Evolutionary conservation across 2,113 vertebrate genomes (phyloP), one percentile per base, ranked within the genome.

Genomic region (Menidia beryllina): DNA sequence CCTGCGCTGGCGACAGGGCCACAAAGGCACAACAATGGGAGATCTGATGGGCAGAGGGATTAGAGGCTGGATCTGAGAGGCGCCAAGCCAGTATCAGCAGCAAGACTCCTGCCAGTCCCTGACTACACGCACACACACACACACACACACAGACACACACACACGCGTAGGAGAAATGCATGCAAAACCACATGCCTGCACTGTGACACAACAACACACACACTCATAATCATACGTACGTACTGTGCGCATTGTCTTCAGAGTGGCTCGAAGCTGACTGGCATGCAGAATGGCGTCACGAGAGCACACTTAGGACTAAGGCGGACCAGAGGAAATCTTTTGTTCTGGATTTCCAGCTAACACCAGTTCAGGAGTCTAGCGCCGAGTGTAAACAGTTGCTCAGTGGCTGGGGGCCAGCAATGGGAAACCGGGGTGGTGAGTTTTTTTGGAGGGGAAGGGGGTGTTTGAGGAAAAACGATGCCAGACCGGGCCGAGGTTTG

Each of bases 41-140:
- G 86, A 93, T 94, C 90, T 90, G 93, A 94, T 94, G 91, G 85
- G 86, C 90, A 79, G 75, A 81, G 88, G 91, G 92, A 91, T 92
- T 92, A 93, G 88, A 56, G 89, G 86, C 85, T 89, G 85, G 89
- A 92, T 92, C 90, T 91, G 81, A 84, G 85, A 93, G 93, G 93
- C 92, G 92, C 93, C 93, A 93, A 75, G 83, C 62, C 81, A 83
- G 88, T 91, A 91, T 93, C 91, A 89, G 81, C 69, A 72, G 72
- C 79, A 61, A 86, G 90, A 90, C 91, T 91, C 81, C 88, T 62
- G 55, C 82, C 59, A 67, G 91, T 90, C 87, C 88, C 87, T n/a
- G 64, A 75, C 24, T 36, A 80, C 72, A 78, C 66, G 72, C 85
- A 78, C 82, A 67, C 45, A 65, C 45, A 60, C 60, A 78, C 59